A percentile compares a stretch with the other conserved stretches of the same genome.
Evolutionary conservation across 2,113 vertebrate genomes (phyloP).

Genomic region (sheep (Ovis aries)): ARS-UI_Ramb_v3.0 NC_056059.1:108843001-108843500

Average conservation of each 20-base stretch:
- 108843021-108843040: background rate
- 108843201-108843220: background rate
- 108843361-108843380: background rate
- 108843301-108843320: background rate
- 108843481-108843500: background rate
- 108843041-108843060: background rate
- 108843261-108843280: background rate
- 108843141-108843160: background rate
- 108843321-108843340: accelerated
- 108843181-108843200: background rate
- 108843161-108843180: background rate
- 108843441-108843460: background rate
- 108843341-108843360: background rate
- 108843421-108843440: background rate
- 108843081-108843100: background rate
- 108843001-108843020: background rate
- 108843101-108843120: background rate
- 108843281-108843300: background rate
- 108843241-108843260: background rate
- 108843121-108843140: background rate
- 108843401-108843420: background rate
- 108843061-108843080: background rate
- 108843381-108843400: background rate
- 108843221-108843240: background rate
- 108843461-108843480: background rate